Evolutionary conservation across 2,888 invertebrate genomes (phyloP).

Genomic region (Idaea dimidiata): DNA sequence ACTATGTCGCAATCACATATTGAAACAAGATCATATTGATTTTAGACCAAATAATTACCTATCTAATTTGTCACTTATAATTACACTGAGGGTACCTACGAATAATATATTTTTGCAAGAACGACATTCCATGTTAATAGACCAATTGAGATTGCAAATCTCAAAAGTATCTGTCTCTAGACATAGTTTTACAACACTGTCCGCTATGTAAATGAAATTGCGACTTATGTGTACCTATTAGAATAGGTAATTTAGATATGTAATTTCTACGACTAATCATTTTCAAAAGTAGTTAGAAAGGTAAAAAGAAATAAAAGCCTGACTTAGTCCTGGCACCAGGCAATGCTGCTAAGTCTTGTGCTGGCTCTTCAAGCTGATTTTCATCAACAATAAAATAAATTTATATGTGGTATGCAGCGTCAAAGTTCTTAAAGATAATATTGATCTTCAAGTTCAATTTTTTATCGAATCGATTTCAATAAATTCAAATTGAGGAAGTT

Average conservation of each 20-base stretch:
- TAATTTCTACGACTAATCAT: not conserved
- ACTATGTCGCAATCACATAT: slow-evolving; percentile 51
- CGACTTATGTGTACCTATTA: not conserved
- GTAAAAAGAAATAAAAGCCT: no score
- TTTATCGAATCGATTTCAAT: not conserved
- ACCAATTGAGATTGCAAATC: slow-evolving; percentile 21
- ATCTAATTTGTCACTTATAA: slow-evolving; percentile 23
- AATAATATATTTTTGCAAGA: slow-evolving; percentile 23
- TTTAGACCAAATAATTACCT: slow-evolving; percentile 35
- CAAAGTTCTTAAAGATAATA: no score
- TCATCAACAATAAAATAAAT: no score
- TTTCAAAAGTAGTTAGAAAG: not conserved
- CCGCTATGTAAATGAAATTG: slow-evolving; percentile 5
- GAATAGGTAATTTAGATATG: not conserved
- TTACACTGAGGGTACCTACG: slow-evolving; percentile 13
- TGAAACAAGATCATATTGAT: slow-evolving; percentile 39
- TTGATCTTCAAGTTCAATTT: not conserved
- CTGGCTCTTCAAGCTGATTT: no score
- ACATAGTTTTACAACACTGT: slow-evolving; percentile 15
- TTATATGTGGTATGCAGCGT: no score
- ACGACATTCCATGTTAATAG: slow-evolving; percentile 22
- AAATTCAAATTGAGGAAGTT: not conserved
- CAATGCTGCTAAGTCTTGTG: no score
- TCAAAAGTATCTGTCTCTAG: slow-evolving; percentile 11
- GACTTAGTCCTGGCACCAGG: no score